Percentiles rank a stretch among this genome's conserved stretches.
These are phyloP conservation scores for Asbolus verrucosus DNA, from an alignment of 1,140 invertebrate species.

Conservation along the genomic window DNA sequence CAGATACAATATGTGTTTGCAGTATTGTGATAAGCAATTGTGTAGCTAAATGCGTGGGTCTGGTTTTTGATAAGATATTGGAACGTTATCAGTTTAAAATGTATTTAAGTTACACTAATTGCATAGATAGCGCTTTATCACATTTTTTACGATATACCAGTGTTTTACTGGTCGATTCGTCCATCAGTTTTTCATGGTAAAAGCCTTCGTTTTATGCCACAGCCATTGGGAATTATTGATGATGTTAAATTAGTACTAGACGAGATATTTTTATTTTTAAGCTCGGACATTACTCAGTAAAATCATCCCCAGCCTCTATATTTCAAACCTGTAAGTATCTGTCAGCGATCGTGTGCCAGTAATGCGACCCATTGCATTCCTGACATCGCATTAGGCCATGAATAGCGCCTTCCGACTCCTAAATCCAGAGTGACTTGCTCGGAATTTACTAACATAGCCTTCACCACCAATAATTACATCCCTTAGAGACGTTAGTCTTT, in stretches of 20 bases:
- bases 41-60: conserved; percentile 48
- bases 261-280: neutral
- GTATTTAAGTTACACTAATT: conserved; percentile 47
- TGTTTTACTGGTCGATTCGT: conserved; percentile 14
- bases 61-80: conserved; percentile 44
- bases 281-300: conserved; percentile 6
- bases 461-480: conserved; percentile 48
- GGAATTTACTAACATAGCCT: conserved; percentile 43
- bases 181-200: too few species aligned
- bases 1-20: neutral
- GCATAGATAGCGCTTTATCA: conserved; percentile 43
- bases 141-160: conserved; percentile 37
- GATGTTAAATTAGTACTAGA: neutral
- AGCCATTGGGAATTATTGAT: too few species aligned
- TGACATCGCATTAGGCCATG: conserved; percentile 43
- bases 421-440: conserved; percentile 25
- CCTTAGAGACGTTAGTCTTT: conserved; percentile 26
- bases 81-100: conserved; percentile 37
- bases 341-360: conserved; percentile 50
- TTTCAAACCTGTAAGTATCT: conserved; percentile 45
- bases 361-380: conserved; percentile 51
- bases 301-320: conserved; percentile 30
- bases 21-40: conserved; percentile 36
- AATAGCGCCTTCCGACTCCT: conserved; percentile 44
- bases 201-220: too few species aligned